Conservation (phyloP, 2,113 vertebrate genomes). For the Clupea harengus region DNA sequence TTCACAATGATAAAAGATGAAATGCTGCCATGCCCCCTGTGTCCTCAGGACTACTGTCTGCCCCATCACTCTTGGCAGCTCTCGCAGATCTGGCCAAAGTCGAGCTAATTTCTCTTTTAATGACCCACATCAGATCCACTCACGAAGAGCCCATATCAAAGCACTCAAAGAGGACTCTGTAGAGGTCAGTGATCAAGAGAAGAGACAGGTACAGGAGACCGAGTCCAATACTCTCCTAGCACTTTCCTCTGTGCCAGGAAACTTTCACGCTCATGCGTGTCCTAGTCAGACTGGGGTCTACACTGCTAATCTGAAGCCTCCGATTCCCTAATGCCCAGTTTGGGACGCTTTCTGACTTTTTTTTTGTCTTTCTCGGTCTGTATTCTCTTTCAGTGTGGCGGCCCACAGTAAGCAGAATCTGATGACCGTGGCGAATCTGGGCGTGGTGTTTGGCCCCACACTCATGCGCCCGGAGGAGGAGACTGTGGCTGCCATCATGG, state of each 20-base stretch:
- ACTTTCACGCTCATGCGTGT: neutral
- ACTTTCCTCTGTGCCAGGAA: neutral
- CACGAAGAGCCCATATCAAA: neutral
- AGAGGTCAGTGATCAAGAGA: neutral
- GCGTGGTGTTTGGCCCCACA: constrained; percentile 96
- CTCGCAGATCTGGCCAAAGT: neutral
- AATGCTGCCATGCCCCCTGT: neutral
- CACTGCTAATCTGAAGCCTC: neutral
- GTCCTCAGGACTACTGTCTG: neutral
- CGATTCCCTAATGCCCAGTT: neutral
- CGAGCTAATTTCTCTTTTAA: neutral
- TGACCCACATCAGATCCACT: neutral
- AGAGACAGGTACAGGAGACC: neutral
- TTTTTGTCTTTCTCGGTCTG: neutral
- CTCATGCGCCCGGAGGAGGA: constrained; percentile 96
- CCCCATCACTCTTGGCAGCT: neutral
- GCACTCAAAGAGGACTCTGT: neutral
- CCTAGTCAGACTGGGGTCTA: neutral
- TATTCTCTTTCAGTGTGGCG: constrained; percentile 76
- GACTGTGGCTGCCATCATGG: constrained; percentile 97
- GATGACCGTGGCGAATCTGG: constrained; percentile 96
- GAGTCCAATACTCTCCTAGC: neutral
- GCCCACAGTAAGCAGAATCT: constrained; percentile 90
- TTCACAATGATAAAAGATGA: neutral
- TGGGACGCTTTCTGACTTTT: too few relatives aligned